These are phyloP conservation scores for Anguilla obscura DNA, from an alignment of 2,797 vertebrate species.

Conservation along the genomic window DNA sequence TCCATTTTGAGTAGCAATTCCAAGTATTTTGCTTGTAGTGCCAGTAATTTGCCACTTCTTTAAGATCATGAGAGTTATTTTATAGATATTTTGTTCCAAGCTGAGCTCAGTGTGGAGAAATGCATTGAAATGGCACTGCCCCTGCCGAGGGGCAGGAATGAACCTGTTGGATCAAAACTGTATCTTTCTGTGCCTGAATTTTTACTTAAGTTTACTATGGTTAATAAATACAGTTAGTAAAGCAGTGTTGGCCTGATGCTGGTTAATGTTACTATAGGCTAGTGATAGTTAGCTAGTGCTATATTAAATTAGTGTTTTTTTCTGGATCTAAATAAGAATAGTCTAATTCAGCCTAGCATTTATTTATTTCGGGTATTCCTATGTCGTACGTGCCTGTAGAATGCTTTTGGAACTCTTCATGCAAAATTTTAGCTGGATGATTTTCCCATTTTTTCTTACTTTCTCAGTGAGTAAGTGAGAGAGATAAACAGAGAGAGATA, in stretches of 20 bases:
- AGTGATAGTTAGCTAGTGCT: too few species aligned
- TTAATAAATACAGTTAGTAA: background rate
- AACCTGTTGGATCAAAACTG: slow-evolving; percentile 10
- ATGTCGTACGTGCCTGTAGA: too few species aligned
- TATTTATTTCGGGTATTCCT: background rate
- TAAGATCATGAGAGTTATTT: too few species aligned
- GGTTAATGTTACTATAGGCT: background rate
- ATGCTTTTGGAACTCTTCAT: too few species aligned
- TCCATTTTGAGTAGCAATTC: background rate
- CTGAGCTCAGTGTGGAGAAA: background rate
- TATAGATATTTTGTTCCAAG: background rate
- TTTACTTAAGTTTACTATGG: background rate
- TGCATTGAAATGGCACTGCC: background rate
- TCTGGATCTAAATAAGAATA: too few species aligned
- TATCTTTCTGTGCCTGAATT: background rate
- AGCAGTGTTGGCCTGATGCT: background rate
- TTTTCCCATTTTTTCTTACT: too few species aligned
- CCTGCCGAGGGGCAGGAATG: background rate
- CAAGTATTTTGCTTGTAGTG: background rate
- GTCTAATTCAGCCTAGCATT: background rate
- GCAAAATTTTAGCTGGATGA: too few species aligned
- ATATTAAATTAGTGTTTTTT: too few species aligned
- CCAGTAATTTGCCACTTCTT: background rate
- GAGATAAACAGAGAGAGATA: too few species aligned
- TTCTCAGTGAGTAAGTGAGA: too few species aligned